Conservation (phyloP, 2,888 invertebrate genomes). For the Platynereis dumerilii region DNA sequence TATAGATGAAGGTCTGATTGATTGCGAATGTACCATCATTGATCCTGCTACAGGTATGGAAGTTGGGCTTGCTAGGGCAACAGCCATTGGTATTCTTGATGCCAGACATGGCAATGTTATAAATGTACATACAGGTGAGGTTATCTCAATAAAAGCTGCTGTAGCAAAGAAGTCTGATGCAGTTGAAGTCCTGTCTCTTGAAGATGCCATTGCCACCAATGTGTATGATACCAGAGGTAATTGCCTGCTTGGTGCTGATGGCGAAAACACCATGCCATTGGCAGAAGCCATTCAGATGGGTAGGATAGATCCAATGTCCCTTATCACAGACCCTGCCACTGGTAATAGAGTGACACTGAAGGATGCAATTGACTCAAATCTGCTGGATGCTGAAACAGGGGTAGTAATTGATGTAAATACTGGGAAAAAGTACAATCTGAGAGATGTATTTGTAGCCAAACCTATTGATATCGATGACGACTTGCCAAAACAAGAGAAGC, state of each 20-base stretch:
- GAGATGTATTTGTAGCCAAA: constrained; percentile 11
- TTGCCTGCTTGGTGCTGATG: constrained; percentile 39
- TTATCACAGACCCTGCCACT: constrained; percentile 76
- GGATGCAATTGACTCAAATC: constrained; percentile 70
- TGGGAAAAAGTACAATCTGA: constrained; percentile 76
- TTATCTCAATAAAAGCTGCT: constrained; percentile 50
- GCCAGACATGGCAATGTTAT: constrained; percentile 36
- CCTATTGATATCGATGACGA: not conserved
- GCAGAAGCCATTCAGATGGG: constrained; percentile 41
- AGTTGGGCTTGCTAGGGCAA: constrained; percentile 33
- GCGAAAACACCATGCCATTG: constrained; percentile 38
- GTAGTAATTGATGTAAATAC: constrained; percentile 75
- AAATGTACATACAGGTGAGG: constrained; percentile 67
- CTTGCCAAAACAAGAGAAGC: not conserved
- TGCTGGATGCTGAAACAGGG: constrained; percentile 64
- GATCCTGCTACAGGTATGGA: constrained; percentile 36
- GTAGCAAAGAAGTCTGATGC: constrained; percentile 22
- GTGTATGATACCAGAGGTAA: constrained; percentile 52
- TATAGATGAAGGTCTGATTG: constrained; percentile 36
- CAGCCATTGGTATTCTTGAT: constrained; percentile 38
- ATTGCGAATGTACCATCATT: constrained; percentile 36
- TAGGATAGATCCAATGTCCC: constrained; percentile 24
- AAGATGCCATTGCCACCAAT: constrained; percentile 52
- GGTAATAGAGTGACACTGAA: constrained; percentile 82
- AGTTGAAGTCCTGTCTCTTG: constrained; percentile 32